Conservation (phyloP, 2,888 invertebrate genomes). For the Chironomus riparius region DNA sequence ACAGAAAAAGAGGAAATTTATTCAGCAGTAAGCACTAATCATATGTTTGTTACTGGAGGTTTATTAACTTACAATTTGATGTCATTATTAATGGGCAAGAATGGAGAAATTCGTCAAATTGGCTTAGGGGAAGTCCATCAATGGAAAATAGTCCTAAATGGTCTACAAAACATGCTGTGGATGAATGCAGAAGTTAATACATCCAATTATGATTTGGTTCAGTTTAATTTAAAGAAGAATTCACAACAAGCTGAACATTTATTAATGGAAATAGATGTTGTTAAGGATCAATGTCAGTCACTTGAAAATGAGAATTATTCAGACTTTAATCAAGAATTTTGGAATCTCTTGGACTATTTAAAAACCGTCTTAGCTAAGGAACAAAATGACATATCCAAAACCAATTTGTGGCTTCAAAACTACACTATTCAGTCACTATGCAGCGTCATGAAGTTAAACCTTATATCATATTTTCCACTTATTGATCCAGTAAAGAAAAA, state of each 20-base stretch:
- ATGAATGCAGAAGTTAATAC: slow-evolving; percentile 46
- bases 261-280: neutral
- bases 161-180: slow-evolving; percentile 47
- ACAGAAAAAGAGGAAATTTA: neutral
- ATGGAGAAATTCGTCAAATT: slow-evolving; percentile 36
- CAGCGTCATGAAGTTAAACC: slow-evolving; percentile 48
- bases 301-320: slow-evolving; percentile 19
- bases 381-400: neutral
- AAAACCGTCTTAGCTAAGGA: neutral
- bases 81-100: slow-evolving; percentile 33
- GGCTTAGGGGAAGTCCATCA: slow-evolving; percentile 36
- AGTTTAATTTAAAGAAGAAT: slow-evolving; percentile 32
- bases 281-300: neutral
- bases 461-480: slow-evolving; percentile 54
- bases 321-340: slow-evolving; percentile 20
- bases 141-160: slow-evolving; percentile 35
- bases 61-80: slow-evolving; percentile 29
- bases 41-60: slow-evolving; percentile 7
- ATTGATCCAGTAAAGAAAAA: slow-evolving; percentile 81
- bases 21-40: neutral
- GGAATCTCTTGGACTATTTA: neutral
- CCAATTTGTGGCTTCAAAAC: neutral
- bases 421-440: slow-evolving; percentile 35
- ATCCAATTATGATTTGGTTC: slow-evolving; percentile 39
- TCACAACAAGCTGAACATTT: neutral